Conservation (phyloP, 2,113 vertebrate genomes). For the Pycnonotus jocosus region DNA sequence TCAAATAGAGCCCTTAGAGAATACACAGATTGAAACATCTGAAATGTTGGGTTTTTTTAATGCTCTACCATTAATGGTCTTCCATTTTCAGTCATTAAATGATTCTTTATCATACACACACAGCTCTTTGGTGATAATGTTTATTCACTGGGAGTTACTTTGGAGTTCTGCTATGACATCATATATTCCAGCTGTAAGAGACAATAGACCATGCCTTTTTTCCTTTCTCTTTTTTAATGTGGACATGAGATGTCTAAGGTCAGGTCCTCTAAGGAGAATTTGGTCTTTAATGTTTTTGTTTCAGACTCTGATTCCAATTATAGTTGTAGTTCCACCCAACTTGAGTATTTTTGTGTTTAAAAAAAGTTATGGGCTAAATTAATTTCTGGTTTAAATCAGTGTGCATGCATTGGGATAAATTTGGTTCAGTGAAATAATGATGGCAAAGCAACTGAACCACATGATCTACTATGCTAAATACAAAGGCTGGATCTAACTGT, state of each 20-base stretch:
- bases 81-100: neutral
- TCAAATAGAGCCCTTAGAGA: neutral
- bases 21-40: neutral
- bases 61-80: neutral
- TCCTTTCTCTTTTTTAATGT: neutral
- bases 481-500: neutral
- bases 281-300: neutral
- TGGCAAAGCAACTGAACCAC: neutral
- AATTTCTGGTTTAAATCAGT: slow-evolving; percentile 20
- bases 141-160: neutral
- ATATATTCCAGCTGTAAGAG: neutral
- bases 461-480: neutral
- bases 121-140: neutral
- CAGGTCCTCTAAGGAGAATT: neutral
- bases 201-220: neutral
- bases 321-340: neutral
- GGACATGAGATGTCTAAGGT: neutral
- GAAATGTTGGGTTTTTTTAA: neutral
- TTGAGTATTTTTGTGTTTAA: neutral
- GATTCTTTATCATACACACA: neutral
- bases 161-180: neutral
- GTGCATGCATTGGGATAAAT: neutral
- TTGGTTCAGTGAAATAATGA: neutral
- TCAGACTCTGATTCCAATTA: slow-evolving; percentile 25
- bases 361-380: neutral